Percentiles rank a stretch among this genome's conserved stretches.
Conservation (phyloP, 2,888 invertebrate genomes). For the Drosophila colorata region DNA sequence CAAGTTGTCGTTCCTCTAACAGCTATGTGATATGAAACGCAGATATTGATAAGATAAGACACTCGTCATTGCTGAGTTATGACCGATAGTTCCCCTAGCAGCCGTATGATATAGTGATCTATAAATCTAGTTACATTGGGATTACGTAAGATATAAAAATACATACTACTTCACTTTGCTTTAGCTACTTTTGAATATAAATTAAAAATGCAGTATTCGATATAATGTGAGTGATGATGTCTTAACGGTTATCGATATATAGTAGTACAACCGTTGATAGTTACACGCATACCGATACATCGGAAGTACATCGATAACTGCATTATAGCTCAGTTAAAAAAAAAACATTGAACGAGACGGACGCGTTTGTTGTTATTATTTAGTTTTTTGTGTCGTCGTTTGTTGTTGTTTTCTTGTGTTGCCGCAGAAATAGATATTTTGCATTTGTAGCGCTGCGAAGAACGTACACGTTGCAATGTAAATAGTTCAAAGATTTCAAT, state of each 20-base stretch:
- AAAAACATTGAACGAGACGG: conserved; percentile 46
- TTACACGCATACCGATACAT: conserved; percentile 4
- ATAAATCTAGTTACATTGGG: no score
- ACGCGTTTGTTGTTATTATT: conserved; percentile 62
- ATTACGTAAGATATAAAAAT: no score
- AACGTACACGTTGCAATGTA: conserved; percentile 52
- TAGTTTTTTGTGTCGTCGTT: conserved; percentile 62
- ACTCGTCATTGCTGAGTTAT: neutral
- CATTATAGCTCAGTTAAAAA: conserved; percentile 47
- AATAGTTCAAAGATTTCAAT: conserved; percentile 55
- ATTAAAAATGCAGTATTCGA: neutral
- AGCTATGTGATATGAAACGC: neutral
- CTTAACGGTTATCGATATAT: conserved; percentile 1
- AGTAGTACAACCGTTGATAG: neutral
- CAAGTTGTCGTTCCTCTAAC: neutral
- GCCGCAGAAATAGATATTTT: conserved; percentile 53
- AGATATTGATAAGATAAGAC: neutral
- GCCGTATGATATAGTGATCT: no score
- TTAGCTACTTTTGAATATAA: no score
- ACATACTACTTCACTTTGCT: no score
- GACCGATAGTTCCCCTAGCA: neutral
- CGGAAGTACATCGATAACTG: conserved; percentile 35
- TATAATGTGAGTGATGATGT: neutral
- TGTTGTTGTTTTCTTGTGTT: conserved; percentile 68
- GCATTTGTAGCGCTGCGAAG: conserved; percentile 16